Evolutionary conservation across 2,113 vertebrate genomes (phyloP).

Genomic region (Jacana jacana): DNA sequence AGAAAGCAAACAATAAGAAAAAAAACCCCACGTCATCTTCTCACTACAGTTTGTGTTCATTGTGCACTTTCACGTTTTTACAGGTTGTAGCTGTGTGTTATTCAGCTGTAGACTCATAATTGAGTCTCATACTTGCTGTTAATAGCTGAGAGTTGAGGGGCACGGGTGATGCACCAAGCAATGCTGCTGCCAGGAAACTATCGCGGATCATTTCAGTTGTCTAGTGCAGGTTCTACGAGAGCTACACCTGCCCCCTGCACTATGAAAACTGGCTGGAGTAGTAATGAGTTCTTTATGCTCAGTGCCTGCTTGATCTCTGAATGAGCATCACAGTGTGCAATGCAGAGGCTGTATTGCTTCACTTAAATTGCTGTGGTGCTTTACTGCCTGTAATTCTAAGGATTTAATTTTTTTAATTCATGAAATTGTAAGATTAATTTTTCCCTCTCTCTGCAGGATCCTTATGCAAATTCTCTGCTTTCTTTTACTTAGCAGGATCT

Average conservation of each 20-base stretch:
- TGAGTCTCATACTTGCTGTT: neutral
- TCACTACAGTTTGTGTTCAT: rapidly evolving
- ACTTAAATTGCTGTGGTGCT: neutral
- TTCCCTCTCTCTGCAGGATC: neutral
- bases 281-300: neutral
- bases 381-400: neutral
- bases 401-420: neutral
- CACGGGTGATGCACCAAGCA: neutral
- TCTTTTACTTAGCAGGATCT: neutral
- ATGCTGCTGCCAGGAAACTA: neutral
- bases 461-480: neutral
- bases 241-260: neutral
- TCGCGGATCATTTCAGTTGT: neutral
- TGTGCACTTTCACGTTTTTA: neutral
- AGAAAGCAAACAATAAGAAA: neutral
- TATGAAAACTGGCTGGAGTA: neutral
- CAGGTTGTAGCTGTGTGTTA: neutral
- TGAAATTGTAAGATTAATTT: neutral
- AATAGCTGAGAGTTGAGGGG: neutral
- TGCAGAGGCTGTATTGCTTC: neutral
- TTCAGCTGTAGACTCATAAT: neutral
- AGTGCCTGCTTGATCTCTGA: neutral
- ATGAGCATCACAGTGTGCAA: neutral
- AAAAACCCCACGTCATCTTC: rapidly evolving
- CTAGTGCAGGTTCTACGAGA: neutral